phyloP scores from a whole-genome alignment of 1,140 invertebrate genomes.

The Stegodyphus dumicola region DNA sequence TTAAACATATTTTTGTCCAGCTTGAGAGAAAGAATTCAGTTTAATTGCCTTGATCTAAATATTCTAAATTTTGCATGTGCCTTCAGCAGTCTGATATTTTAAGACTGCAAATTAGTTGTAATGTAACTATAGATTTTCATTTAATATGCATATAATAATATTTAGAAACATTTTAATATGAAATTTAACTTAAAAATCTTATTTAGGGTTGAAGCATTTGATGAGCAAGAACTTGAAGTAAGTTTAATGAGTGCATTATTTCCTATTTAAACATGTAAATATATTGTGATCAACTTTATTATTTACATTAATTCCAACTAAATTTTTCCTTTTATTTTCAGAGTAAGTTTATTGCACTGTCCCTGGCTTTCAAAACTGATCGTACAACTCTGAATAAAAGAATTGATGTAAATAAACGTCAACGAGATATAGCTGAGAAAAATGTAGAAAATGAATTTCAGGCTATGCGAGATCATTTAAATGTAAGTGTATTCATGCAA shows the following conservation, averaged over 20 bases:
- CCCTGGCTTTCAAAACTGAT: slow-evolving; percentile 72
- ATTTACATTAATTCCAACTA: not conserved
- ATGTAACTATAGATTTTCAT: not conserved
- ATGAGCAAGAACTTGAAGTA: slow-evolving; percentile 67
- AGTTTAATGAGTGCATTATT: not conserved
- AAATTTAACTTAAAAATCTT: slow-evolving; percentile 26
- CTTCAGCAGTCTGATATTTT: not conserved
- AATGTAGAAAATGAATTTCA: slow-evolving; percentile 70
- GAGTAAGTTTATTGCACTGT: slow-evolving; percentile 70
- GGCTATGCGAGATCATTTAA: slow-evolving; percentile 67
- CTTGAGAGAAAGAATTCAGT: too few species aligned
- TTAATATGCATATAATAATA: not conserved
- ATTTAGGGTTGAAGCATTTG: slow-evolving; percentile 66
- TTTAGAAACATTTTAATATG: not conserved
- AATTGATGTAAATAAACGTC: slow-evolving; percentile 70
- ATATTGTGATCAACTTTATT: not conserved
- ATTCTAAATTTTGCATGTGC: too few species aligned
- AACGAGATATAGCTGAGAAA: slow-evolving; percentile 71
- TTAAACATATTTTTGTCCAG: too few species aligned
- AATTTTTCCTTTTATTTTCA: slow-evolving; percentile 61
- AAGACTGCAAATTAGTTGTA: not conserved
- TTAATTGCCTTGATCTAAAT: too few species aligned
- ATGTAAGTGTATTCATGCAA: slow-evolving; percentile 64
- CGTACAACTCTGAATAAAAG: slow-evolving; percentile 70
- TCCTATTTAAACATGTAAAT: not conserved